phyloP scores from a whole-genome alignment of 2,113 vertebrate genomes.

The Mola mola region DNA sequence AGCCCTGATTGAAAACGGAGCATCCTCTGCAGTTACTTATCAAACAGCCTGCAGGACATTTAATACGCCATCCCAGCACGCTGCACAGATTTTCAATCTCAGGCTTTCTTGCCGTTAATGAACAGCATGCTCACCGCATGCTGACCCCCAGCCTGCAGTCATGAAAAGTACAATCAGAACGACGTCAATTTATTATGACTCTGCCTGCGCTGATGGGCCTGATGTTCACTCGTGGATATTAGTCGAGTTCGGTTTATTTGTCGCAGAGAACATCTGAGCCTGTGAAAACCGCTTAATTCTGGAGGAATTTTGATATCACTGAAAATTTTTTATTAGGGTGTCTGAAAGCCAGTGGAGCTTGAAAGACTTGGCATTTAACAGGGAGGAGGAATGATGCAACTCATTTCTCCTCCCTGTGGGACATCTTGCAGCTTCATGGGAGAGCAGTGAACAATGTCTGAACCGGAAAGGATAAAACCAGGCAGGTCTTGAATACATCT shows the following conservation, averaged over 20 bases:
- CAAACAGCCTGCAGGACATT: constrained; percentile 52
- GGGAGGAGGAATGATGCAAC: neutral
- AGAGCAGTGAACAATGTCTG: neutral
- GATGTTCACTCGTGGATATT: constrained; percentile 8
- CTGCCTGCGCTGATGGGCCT: neutral
- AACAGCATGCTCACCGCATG: constrained; percentile 10
- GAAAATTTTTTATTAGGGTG: neutral
- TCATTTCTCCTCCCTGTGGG: neutral
- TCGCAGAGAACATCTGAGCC: neutral
- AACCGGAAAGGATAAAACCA: neutral
- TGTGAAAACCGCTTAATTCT: neutral
- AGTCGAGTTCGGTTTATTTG: neutral
- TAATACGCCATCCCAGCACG: constrained; percentile 1
- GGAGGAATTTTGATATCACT: neutral
- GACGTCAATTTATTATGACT: constrained; percentile 11
- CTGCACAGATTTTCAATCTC: constrained; percentile 40
- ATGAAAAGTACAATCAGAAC: neutral
- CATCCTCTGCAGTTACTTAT: constrained; percentile 32
- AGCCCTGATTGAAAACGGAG: constrained; percentile 29
- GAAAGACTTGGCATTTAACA: neutral
- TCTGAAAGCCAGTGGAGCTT: neutral
- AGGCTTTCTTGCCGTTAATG: constrained; percentile 44
- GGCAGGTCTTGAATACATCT: constrained; percentile 9
- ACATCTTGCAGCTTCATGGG: too few relatives aligned
- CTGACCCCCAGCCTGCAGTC: neutral